Evolutionary conservation across 1,140 invertebrate genomes (phyloP).

Genomic region (Drosophila sproati): DNA sequence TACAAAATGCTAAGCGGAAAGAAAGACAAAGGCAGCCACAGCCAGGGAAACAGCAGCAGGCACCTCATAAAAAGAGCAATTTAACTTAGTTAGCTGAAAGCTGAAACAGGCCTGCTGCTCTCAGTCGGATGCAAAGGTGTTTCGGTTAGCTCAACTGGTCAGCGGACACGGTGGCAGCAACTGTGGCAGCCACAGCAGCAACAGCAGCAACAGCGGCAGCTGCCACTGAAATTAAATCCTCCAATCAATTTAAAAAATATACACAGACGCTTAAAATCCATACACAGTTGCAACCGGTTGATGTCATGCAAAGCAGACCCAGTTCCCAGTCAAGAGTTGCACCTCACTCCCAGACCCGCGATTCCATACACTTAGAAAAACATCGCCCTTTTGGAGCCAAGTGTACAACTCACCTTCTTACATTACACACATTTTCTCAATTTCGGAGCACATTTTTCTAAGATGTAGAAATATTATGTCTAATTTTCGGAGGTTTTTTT

Average conservation of each 20-base stretch:
- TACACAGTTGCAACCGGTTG: slow-evolving; percentile 63
- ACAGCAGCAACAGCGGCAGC: slow-evolving; percentile 55
- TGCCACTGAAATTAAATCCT: slow-evolving; percentile 81
- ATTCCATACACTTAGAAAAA: too few relatives aligned
- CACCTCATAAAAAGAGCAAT: slow-evolving; percentile 26
- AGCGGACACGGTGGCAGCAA: neutral
- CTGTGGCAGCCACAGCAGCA: slow-evolving; percentile 18
- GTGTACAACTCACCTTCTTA: too few relatives aligned
- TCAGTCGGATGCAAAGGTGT: slow-evolving; percentile 54
- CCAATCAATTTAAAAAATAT: slow-evolving; percentile 76
- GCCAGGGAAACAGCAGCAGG: neutral
- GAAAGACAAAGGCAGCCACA: neutral
- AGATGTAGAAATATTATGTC: too few relatives aligned
- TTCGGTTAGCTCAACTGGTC: slow-evolving; percentile 37
- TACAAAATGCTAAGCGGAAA: neutral
- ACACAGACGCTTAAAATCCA: slow-evolving; percentile 53
- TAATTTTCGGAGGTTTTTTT: too few relatives aligned
- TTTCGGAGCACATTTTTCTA: too few relatives aligned
- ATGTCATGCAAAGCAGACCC: slow-evolving; percentile 71
- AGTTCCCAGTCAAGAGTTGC: slow-evolving; percentile 11
- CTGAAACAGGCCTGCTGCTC: slow-evolving; percentile 2
- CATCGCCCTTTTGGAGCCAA: too few relatives aligned
- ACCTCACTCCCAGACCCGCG: neutral
- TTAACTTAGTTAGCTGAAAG: slow-evolving; percentile 58
- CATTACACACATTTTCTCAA: too few relatives aligned